Conservation (phyloP, 1,140 invertebrate species). For the Bathynomus jamesi region DNA sequence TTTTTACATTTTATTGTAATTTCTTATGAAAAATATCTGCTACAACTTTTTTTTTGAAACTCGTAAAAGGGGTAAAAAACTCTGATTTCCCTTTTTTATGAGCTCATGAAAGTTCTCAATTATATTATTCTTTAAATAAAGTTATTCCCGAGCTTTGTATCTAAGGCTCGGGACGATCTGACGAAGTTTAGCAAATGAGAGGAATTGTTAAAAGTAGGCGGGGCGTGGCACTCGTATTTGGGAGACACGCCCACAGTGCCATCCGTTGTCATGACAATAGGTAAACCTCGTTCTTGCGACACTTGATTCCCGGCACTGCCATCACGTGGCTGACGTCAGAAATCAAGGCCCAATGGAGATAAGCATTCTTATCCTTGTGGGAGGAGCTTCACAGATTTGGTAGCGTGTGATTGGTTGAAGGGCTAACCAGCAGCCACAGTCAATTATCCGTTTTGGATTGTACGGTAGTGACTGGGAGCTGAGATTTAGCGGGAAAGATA, state of each 20-base stretch:
- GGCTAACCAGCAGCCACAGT: constrained; percentile 21
- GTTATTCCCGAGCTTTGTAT: neutral
- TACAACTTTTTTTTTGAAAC: too few relatives aligned
- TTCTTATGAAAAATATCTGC: too few relatives aligned
- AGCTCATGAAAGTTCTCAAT: neutral
- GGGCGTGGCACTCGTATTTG: constrained; percentile 9
- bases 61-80: neutral
- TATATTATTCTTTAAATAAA: constrained; percentile 1
- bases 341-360: constrained; percentile 27
- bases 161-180: neutral
- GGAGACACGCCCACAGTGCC: constrained; percentile 16
- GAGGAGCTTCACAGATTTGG: constrained; percentile 6
- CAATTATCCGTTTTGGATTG: constrained; percentile 28
- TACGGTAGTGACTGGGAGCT: constrained; percentile 25
- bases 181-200: neutral
- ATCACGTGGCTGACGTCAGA: constrained; percentile 32
- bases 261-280: constrained; percentile 26
- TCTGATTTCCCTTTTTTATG: neutral
- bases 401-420: constrained; percentile 18
- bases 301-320: constrained; percentile 24
- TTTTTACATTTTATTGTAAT: too few relatives aligned
- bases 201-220: neutral
- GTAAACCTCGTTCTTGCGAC: constrained; percentile 19
- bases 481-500: constrained; percentile 36
- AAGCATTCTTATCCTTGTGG: constrained; percentile 8